Evolutionary conservation across 2,113 vertebrate genomes (phyloP).

Genomic region (Boulengerochromis microlepis): DNA sequence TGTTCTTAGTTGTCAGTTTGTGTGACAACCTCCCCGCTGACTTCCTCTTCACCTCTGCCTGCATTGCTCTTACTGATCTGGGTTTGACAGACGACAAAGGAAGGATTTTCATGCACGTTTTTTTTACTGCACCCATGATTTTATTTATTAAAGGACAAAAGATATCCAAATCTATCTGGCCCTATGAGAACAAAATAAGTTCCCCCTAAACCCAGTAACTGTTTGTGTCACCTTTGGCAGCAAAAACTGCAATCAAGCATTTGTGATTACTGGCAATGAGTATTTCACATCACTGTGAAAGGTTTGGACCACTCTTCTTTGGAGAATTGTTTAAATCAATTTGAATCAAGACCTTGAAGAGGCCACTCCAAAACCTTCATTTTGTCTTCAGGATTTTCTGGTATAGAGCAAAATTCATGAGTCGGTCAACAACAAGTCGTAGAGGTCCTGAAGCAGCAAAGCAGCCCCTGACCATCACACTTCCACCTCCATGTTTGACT

Average conservation of each 20-base stretch:
- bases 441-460: neutral
- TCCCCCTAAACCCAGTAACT: accelerated
- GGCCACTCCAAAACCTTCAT: neutral
- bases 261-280: neutral
- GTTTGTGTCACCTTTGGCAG: neutral
- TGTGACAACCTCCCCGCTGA: neutral
- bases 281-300: neutral
- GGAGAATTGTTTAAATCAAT: neutral
- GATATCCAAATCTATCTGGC: accelerated
- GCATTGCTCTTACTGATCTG: neutral
- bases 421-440: accelerated
- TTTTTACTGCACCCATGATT: neutral
- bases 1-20: neutral
- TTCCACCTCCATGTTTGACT: neutral
- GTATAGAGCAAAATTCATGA: accelerated
- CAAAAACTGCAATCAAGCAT: neutral
- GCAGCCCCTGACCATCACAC: neutral
- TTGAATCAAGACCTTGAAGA: neutral
- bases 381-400: neutral
- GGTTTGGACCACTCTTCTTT: neutral
- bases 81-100: neutral
- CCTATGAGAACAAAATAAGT: neutral
- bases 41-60: neutral
- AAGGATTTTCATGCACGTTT: neutral
- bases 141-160: neutral